Percentiles rank a stretch among this genome's conserved stretches.
phyloP scores from a whole-genome alignment of 1,140 invertebrate genomes.

The Sarcophaga peregrina region DNA sequence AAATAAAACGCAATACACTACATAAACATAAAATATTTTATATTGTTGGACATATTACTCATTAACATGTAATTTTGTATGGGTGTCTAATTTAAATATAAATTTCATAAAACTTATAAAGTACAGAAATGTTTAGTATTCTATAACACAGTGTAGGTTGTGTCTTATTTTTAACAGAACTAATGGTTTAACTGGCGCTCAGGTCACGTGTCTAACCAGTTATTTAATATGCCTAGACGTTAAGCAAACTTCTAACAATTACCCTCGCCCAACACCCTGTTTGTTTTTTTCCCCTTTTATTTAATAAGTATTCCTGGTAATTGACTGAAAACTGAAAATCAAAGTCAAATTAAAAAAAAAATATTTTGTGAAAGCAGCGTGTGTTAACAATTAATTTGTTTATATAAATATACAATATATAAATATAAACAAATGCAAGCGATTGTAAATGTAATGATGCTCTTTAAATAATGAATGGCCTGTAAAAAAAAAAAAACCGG shows the following conservation, averaged over 20 bases:
- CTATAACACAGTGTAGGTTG: background rate
- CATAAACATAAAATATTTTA: background rate
- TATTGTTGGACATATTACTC: background rate
- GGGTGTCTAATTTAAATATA: background rate
- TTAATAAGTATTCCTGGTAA: background rate
- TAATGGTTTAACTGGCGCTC: background rate
- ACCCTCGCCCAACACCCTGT: background rate
- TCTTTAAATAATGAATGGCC: too few species aligned
- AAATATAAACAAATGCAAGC: background rate
- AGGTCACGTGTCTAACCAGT: conserved; percentile 23
- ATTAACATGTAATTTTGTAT: background rate
- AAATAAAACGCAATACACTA: too few species aligned
- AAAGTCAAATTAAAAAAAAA: background rate
- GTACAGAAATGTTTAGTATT: too few species aligned
- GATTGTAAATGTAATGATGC: too few species aligned
- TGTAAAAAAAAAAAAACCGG: too few species aligned
- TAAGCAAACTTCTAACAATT: background rate
- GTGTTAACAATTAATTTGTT: conserved; percentile 22
- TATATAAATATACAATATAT: background rate
- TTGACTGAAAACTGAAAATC: background rate
- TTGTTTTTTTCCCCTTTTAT: background rate
- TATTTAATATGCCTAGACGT: background rate
- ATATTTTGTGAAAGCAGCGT: background rate
- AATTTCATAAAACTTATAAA: too few species aligned
- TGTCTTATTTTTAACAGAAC: too few species aligned